Evolutionary conservation across 1,140 invertebrate genomes (phyloP), one percentile per base, ranked within the genome.

Genomic region (Danaus melanippus): DNA sequence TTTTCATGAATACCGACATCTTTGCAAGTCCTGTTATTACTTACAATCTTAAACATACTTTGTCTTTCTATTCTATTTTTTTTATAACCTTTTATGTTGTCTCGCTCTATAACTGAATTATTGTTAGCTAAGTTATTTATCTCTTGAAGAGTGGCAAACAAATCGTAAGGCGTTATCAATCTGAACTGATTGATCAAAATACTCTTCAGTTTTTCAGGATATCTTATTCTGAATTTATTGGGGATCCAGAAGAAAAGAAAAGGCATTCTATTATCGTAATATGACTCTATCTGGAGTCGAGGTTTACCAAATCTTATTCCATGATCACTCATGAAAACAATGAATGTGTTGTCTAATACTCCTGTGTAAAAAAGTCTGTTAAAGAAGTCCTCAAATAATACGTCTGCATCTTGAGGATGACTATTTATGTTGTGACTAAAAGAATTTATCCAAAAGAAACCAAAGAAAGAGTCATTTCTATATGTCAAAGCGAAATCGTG

Each of bases 251-350:
- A 70, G 62, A 91, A 94, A 42, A 95, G 81, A 69, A 93, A 92
- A 0, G 96, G 96, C 51, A 96, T 76, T 21, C 94, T 80, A 71
- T 96, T 94, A 74, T 97, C 96, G 50, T 95, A 89, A 87, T 93
- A 94, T 0, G 95, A 95, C 10, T 90, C 88, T 52, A 91, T 88
- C 0, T 92, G 92, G 42, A 91, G 80, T n/a, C 94, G 86, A 43
- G 95, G 90, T 15, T 89, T 79, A 0, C 95, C 95, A 75, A 93
- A 96, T 8, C 95, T 79, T 71, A 95, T 91, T 0, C 96, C 96
- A 76, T 97, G 96, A 72, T 97, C 96, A 65, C 94, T 95, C 56
- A 95, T 88, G 49, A 96, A 91, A n/a, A 95, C 86, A 0, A 97
- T 70, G 52, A 89, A 82, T 0, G 91, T 89, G 42, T 91, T 90